phyloP scores from a whole-genome alignment of 2,888 invertebrate species.

The Lingula anatina region DNA sequence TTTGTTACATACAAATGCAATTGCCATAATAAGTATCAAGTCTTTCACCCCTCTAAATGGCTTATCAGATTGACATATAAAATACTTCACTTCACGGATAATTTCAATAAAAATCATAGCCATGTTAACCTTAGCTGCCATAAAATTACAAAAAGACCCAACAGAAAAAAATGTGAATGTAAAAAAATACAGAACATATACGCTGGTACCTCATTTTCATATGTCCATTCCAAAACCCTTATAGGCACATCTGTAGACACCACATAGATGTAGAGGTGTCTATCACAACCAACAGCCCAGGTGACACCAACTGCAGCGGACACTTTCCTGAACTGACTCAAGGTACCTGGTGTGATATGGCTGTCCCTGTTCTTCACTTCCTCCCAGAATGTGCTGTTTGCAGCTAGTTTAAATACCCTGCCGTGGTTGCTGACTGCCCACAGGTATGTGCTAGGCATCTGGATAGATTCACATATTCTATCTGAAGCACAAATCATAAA shows the following conservation, averaged over 20 bases:
- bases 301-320: constrained; percentile 65
- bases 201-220: constrained; percentile 79
- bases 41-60: too few species aligned
- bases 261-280: constrained; percentile 87
- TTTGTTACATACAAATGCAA: too few species aligned
- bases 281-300: constrained; percentile 90
- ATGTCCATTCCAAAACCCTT: constrained; percentile 81
- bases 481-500: neutral
- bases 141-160: neutral
- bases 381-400: constrained; percentile 76
- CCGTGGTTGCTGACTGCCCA: constrained; percentile 79
- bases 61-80: too few species aligned
- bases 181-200: neutral
- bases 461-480: neutral
- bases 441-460: constrained; percentile 16
- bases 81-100: neutral
- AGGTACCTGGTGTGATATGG: constrained; percentile 63
- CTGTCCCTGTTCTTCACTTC: constrained; percentile 66
- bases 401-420: constrained; percentile 77
- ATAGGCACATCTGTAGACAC: constrained; percentile 86
- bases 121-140: neutral
- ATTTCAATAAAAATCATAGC: neutral
- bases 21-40: too few species aligned
- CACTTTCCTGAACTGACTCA: constrained; percentile 84
- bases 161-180: too few species aligned